Conservation (phyloP, 2,797 vertebrate species). For the Loriculus beryllinus region DNA sequence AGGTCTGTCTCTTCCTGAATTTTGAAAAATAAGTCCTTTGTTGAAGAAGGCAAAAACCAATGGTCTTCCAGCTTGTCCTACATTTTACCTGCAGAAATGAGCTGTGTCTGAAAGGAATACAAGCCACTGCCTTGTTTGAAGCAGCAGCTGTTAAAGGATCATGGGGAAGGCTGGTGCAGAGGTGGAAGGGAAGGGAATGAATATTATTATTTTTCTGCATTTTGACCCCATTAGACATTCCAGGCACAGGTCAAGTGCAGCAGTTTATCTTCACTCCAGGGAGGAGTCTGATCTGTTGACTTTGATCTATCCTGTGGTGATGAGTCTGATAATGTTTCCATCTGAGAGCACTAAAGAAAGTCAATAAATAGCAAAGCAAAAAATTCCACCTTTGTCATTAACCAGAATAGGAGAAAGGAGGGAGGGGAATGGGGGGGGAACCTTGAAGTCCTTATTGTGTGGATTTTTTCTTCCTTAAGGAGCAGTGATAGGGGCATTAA, state of each 20-base stretch:
- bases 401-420: background rate
- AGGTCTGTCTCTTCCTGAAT: background rate
- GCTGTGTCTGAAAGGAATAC: background rate
- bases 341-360: slow-evolving; percentile 32
- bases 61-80: background rate
- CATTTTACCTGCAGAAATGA: background rate
- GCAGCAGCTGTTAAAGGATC: background rate
- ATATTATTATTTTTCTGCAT: slow-evolving; percentile 22
- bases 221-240: slow-evolving; percentile 49
- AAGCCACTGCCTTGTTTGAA: background rate
- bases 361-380: slow-evolving; percentile 38
- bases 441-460: background rate
- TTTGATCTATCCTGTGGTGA: slow-evolving; percentile 34
- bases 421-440: background rate
- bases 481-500: background rate
- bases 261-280: slow-evolving; percentile 22
- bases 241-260: slow-evolving; percentile 48
- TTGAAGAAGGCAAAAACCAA: background rate
- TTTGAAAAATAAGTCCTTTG: background rate
- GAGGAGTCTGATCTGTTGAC: slow-evolving; percentile 43
- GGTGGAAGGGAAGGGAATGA: background rate
- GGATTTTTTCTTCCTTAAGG: background rate
- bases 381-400: slow-evolving; percentile 10
- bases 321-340: slow-evolving; percentile 47
- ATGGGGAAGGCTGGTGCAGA: background rate